Conservation (phyloP, 2,888 invertebrate genomes). For the Chymomyza fuscimana region DNA sequence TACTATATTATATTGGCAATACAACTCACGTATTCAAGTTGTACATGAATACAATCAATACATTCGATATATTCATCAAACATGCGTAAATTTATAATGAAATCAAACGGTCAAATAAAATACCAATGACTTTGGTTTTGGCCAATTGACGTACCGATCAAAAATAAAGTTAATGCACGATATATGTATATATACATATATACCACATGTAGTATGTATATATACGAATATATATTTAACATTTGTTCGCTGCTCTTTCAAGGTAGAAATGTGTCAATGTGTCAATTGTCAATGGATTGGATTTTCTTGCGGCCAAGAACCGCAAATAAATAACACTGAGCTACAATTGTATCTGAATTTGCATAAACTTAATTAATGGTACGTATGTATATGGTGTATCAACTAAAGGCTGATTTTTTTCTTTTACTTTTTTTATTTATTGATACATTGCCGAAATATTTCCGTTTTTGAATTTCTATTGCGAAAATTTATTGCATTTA, state of each 20-base stretch:
- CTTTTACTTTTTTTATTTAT: neutral
- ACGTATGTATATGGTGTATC: neutral
- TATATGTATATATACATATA: neutral
- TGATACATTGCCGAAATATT: slow-evolving; percentile 30
- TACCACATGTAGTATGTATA: neutral
- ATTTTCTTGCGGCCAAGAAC: slow-evolving; percentile 35
- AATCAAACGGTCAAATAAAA: slow-evolving; percentile 50
- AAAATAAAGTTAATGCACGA: neutral
- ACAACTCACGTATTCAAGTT: neutral
- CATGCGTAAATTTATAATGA: slow-evolving; percentile 71
- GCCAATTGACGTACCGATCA: neutral
- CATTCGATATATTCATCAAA: slow-evolving; percentile 52
- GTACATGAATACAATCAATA: slow-evolving; percentile 3
- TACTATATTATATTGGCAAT: neutral
- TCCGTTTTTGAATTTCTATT: slow-evolving; percentile 38
- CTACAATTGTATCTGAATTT: neutral
- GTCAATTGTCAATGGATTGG: slow-evolving; percentile 49
- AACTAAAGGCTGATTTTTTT: neutral
- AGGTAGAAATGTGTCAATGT: slow-evolving; percentile 69
- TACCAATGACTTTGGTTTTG: slow-evolving; percentile 43
- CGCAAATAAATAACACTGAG: slow-evolving; percentile 39
- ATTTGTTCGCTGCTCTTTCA: slow-evolving; percentile 20
- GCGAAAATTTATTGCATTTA: slow-evolving; percentile 15
- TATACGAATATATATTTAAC: too few relatives aligned
- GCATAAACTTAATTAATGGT: slow-evolving; percentile 45